Evolutionary conservation across 2,113 vertebrate genomes (phyloP).

Genomic region (Myodes glareolus): DNA sequence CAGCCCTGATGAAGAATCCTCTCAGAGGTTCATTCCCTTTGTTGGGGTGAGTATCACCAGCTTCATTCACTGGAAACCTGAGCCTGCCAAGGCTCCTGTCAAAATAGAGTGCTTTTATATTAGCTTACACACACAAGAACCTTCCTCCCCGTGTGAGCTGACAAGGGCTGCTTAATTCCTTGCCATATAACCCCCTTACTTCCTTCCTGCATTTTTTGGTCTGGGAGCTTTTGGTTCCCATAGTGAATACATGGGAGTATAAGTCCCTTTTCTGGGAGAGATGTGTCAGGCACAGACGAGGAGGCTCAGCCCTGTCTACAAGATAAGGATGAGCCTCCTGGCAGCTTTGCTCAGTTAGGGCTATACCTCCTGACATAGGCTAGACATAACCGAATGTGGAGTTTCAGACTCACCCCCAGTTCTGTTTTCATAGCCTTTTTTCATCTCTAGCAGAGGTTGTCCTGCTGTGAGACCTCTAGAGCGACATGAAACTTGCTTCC

Average conservation of each 20-base stretch:
- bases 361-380: not conserved
- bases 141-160: not conserved
- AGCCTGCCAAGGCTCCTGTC: accelerated
- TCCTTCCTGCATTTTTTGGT: not conserved
- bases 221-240: too few species aligned
- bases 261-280: accelerated
- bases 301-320: not conserved
- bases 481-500: accelerated
- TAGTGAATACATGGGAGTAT: not conserved
- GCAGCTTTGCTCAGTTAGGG: not conserved
- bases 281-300: not conserved
- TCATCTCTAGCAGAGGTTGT: accelerated
- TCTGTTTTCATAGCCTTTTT: not conserved
- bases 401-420: accelerated
- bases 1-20: constrained; percentile 97
- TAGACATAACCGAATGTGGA: accelerated
- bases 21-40: constrained; percentile 99
- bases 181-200: accelerated
- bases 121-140: not conserved
- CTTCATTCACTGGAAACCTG: accelerated
- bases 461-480: accelerated
- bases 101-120: accelerated
- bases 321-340: not conserved
- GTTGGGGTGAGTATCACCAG: constrained; percentile 91
- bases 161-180: not conserved